Evolutionary conservation across 2,888 invertebrate species (phyloP).

Genomic region (Exephanes ischioxanthus): DNA sequence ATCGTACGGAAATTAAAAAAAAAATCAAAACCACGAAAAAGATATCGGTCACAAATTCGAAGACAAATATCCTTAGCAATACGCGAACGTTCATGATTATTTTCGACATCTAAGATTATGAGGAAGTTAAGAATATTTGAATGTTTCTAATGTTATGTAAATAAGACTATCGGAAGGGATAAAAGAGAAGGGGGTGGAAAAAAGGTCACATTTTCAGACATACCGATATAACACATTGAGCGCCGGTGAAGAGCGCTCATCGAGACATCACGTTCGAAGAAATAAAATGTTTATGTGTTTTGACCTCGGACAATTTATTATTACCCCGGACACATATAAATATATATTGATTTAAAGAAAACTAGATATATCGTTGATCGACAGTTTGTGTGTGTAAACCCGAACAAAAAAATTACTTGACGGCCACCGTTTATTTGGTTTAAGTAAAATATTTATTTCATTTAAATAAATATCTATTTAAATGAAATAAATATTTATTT

Average conservation of each 20-base stretch:
- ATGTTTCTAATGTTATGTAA: slow-evolving; percentile 82
- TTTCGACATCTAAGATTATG: slow-evolving; percentile 74
- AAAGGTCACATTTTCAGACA: slow-evolving; percentile 56
- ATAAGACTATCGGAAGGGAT: slow-evolving; percentile 74
- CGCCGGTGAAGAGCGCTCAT: slow-evolving; percentile 11
- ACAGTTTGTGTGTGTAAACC: too few species aligned
- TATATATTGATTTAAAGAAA: neutral
- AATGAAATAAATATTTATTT: too few species aligned
- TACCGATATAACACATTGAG: slow-evolving; percentile 44
- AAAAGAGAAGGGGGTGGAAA: slow-evolving; percentile 44
- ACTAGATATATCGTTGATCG: neutral
- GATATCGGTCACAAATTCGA: slow-evolving; percentile 38
- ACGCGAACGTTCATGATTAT: slow-evolving; percentile 75
- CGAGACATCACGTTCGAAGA: slow-evolving; percentile 58
- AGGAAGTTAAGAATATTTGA: slow-evolving; percentile 76
- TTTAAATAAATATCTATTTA: too few species aligned
- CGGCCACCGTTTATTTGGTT: too few species aligned
- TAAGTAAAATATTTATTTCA: too few species aligned
- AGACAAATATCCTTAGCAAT: slow-evolving; percentile 73
- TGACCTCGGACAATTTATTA: slow-evolving; percentile 59
- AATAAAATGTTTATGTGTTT: slow-evolving; percentile 81
- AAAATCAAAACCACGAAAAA: slow-evolving; percentile 36
- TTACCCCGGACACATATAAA: neutral
- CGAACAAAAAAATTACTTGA: too few species aligned
- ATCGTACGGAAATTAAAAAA: neutral